Percentiles rank a stretch among this genome's conserved stretches.
phyloP scores from a whole-genome alignment of 2,113 vertebrate genomes.

The Carettochelys insculpta region DNA sequence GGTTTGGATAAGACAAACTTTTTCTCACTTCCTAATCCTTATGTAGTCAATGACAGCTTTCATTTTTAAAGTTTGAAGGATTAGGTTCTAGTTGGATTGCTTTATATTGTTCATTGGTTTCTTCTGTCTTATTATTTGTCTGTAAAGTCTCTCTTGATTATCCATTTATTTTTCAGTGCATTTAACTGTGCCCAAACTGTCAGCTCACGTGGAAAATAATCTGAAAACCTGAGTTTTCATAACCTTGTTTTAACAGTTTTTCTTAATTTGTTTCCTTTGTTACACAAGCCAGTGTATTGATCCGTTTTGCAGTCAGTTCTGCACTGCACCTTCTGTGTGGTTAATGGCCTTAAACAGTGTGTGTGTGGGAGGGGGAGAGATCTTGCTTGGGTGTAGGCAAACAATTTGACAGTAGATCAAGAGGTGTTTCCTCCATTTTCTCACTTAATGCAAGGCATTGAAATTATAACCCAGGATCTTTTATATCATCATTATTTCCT shows the following conservation, averaged over 20 bases:
- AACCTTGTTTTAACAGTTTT: neutral
- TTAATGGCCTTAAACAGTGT: neutral
- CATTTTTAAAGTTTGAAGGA: neutral
- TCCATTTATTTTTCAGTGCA: neutral
- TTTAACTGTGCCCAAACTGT: neutral
- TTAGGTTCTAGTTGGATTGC: neutral
- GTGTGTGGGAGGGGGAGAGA: neutral
- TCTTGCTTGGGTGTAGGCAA: neutral
- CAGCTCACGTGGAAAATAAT: neutral
- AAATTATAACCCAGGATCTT: neutral
- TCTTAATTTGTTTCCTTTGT: neutral
- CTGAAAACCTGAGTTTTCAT: neutral
- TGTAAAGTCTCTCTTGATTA: neutral
- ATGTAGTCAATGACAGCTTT: neutral
- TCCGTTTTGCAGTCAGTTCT: neutral
- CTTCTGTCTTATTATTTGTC: neutral
- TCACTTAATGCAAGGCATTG: neutral
- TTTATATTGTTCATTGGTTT: neutral
- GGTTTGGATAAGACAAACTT: neutral
- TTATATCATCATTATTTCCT: neutral
- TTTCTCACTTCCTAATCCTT: neutral
- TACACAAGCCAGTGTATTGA: neutral
- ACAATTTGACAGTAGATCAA: neutral
- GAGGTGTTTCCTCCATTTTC: neutral
- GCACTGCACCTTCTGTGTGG: neutral